A percentile compares a stretch with the other conserved stretches of the same genome.
Conservation (phyloP, 2,113 vertebrate species). For the Bothrops jararaca region DNA sequence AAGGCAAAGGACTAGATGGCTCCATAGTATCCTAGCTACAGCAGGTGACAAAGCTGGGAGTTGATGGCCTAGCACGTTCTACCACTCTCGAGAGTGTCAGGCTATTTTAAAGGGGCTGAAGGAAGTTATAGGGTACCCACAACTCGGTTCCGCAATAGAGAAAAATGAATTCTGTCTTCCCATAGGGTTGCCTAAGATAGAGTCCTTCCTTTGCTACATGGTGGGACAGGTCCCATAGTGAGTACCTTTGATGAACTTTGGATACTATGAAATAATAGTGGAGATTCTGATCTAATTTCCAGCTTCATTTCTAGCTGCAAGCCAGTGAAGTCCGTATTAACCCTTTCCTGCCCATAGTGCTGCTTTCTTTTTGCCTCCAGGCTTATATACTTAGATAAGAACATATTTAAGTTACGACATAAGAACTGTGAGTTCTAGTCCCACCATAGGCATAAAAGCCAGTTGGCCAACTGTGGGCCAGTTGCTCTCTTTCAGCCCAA, state of each 20-base stretch:
- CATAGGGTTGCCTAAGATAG: background rate
- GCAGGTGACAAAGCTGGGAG: background rate
- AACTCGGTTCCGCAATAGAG: background rate
- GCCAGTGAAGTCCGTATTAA: fast-evolving
- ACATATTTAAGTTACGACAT: background rate
- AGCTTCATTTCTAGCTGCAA: fast-evolving
- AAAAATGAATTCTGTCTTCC: background rate
- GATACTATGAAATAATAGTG: fast-evolving
- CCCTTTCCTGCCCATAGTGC: background rate
- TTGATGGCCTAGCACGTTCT: background rate
- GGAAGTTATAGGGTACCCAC: background rate
- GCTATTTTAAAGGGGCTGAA: background rate
- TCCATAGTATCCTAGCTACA: background rate
- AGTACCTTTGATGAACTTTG: background rate
- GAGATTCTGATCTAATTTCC: background rate
- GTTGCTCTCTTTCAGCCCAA: too few species aligned
- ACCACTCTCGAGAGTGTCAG: background rate
- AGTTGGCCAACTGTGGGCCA: too few species aligned
- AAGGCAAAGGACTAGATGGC: background rate
- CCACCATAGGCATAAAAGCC: too few species aligned
- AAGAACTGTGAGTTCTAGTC: background rate
- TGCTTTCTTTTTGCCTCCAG: background rate
- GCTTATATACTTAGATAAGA: background rate
- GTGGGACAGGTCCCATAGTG: background rate
- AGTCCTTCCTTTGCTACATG: background rate